Percentiles rank a stretch among this genome's conserved stretches.
phyloP scores from a whole-genome alignment of 2,113 vertebrate species.

The Isichthys henryi region DNA sequence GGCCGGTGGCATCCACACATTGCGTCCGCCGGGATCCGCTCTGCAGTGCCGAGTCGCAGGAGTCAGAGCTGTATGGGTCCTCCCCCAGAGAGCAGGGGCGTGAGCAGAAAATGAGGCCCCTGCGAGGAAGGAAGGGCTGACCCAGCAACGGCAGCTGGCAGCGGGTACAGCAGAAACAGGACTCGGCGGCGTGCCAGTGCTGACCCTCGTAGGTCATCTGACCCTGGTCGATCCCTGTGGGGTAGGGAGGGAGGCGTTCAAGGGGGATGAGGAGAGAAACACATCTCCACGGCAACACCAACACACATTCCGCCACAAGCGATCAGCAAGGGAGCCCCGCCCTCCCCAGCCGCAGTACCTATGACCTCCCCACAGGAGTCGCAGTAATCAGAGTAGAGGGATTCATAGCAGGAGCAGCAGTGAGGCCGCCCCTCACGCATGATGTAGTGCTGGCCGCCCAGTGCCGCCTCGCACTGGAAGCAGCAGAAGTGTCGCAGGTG shows the following conservation, averaged over 20 bases:
- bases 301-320: neutral
- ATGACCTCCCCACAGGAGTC: constrained; percentile 91
- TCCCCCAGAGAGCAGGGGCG: constrained; percentile 88
- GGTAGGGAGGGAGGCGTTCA: neutral
- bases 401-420: constrained; percentile 90
- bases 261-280: neutral
- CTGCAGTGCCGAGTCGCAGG: constrained; percentile 88
- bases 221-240: constrained; percentile 84
- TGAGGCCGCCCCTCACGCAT: constrained; percentile 90
- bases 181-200: constrained; percentile 91
- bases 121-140: constrained; percentile 90
- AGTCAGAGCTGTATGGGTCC: constrained; percentile 82
- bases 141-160: constrained; percentile 85
- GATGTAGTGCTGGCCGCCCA: constrained; percentile 92
- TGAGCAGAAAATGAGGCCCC: constrained; percentile 89
- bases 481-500: constrained; percentile 97
- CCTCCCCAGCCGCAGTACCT: constrained; percentile 47
- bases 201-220: constrained; percentile 95
- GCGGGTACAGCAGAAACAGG: constrained; percentile 88
- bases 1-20: constrained; percentile 51
- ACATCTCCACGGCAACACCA: neutral
- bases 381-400: constrained; percentile 87
- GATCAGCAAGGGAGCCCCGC: neutral
- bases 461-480: constrained; percentile 78
- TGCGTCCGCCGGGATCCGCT: constrained; percentile 81